Percentiles rank a stretch among this genome's conserved stretches.
These are phyloP conservation scores for Stenotaenia linearis DNA, from an alignment of 2,888 invertebrate genomes.

Conservation along the genomic window DNA sequence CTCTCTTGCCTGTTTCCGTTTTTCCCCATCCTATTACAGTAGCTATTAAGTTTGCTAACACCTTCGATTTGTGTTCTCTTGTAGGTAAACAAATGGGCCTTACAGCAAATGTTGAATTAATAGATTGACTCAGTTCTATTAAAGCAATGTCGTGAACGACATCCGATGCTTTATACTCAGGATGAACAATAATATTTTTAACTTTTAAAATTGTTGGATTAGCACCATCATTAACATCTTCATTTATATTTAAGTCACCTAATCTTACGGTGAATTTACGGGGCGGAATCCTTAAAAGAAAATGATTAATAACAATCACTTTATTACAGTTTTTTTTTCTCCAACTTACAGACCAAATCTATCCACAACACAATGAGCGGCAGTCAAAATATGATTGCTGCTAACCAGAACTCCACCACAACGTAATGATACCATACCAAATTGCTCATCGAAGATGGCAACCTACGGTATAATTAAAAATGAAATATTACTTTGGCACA, in stretches of 20 bases:
- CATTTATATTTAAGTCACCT: constrained; percentile 3
- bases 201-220: neutral
- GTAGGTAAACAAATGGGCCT: constrained; percentile 27
- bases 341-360: constrained; percentile 3
- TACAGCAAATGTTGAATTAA: neutral
- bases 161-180: neutral
- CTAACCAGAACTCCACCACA: constrained; percentile 24
- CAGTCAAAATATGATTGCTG: neutral
- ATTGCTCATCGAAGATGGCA: constrained; percentile 21
- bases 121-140: neutral
- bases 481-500: neutral
- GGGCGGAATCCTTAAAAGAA: constrained; percentile 13
- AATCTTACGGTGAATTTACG: neutral
- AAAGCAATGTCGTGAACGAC: constrained; percentile 18
- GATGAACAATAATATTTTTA: neutral
- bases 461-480: constrained; percentile 1
- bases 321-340: neutral
- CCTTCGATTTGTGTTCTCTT: neutral
- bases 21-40: constrained; percentile 28
- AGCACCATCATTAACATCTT: neutral
- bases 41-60: neutral
- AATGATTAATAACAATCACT: neutral
- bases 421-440: neutral
- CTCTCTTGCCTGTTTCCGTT: constrained; percentile 21
- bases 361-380: constrained; percentile 29